Conservation (phyloP, 2,797 vertebrate genomes). For the Hyperoplus lanceolatus region DNA sequence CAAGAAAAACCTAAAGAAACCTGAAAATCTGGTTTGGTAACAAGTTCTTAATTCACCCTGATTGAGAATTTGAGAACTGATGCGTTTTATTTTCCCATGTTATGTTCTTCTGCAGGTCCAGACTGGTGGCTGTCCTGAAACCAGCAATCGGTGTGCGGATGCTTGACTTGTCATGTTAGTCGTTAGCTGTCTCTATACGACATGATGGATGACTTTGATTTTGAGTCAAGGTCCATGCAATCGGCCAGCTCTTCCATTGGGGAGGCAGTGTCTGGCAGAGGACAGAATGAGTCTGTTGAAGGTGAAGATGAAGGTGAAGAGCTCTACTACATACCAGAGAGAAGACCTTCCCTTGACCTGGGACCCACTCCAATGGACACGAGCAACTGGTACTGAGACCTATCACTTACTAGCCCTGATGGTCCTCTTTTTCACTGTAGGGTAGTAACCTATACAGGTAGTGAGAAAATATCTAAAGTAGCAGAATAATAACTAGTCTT, state of each 20-base stretch:
- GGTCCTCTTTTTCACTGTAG: not conserved
- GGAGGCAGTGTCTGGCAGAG: conserved; percentile 70
- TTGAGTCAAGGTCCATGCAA: not conserved
- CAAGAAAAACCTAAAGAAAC: conserved; percentile 1
- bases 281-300: conserved; percentile 33
- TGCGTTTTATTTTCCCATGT: not conserved
- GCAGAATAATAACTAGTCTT: not conserved
- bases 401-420: not conserved
- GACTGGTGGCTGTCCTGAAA: not conserved
- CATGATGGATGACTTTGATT: conserved; percentile 50
- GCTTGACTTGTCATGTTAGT: not conserved
- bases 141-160: not conserved
- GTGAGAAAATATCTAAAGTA: not conserved
- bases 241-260: conserved; percentile 61
- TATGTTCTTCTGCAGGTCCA: conserved; percentile 30
- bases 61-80: not conserved
- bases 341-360: conserved; percentile 73
- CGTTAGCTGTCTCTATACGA: not conserved
- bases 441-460: not conserved
- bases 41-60: not conserved
- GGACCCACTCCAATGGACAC: conserved; percentile 65
- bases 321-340: conserved; percentile 71
- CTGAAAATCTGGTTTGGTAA: conserved; percentile 17
- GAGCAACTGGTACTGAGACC: conserved; percentile 50
- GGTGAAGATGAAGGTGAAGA: conserved; percentile 68